A percentile compares a stretch with the other conserved stretches of the same genome.
Conservation (phyloP, 2,797 vertebrate genomes). For the Valencia hispanica region DNA sequence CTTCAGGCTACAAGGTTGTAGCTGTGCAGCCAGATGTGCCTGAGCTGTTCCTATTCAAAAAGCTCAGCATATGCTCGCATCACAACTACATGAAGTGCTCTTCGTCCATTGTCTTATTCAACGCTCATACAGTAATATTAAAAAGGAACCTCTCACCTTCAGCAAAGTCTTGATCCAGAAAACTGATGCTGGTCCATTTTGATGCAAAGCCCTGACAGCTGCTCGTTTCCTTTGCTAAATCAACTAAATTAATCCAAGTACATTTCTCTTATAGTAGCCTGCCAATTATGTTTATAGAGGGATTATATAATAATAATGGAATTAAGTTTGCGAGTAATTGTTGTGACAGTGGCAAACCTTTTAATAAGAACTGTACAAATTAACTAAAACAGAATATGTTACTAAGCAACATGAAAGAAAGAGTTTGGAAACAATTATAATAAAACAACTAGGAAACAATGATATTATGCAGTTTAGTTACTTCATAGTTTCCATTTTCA, state of each 20-base stretch:
- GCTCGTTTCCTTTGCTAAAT: no score
- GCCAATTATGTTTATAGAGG: background rate
- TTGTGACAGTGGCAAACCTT: background rate
- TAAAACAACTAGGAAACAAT: no score
- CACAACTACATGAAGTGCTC: no score
- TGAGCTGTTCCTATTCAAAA: background rate
- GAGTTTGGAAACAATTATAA: no score
- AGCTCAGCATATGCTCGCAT: no score
- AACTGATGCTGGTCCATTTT: no score
- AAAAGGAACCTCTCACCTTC: no score
- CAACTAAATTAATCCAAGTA: background rate
- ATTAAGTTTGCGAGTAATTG: background rate
- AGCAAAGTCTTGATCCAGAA: no score
- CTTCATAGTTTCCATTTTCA: background rate
- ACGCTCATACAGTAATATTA: no score
- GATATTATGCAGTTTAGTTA: background rate
- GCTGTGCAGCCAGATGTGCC: background rate
- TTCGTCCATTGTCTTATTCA: no score
- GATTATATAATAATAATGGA: background rate
- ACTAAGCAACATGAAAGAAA: no score
- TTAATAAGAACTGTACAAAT: no score
- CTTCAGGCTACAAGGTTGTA: background rate
- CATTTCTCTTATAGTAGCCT: background rate
- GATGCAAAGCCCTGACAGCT: background rate
- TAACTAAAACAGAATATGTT: background rate